Evolutionary conservation across 2,797 vertebrate species (phyloP), one percentile per base, ranked within the genome.

Genomic region (Anomalospiza imberbis): DNA sequence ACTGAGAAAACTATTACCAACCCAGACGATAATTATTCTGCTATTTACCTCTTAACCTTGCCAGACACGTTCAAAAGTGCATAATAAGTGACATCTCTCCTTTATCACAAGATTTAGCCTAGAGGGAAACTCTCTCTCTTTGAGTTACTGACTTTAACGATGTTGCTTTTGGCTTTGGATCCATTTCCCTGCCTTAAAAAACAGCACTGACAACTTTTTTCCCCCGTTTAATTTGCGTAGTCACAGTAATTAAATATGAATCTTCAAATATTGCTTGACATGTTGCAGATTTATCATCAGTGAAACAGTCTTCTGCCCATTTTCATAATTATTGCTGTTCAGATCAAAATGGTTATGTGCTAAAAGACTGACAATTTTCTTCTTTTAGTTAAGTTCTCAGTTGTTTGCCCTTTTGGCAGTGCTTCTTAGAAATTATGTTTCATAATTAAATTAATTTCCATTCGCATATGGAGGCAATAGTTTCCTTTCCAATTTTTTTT

Each of bases 261-360:
- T 94, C 95, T 95, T 90, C 92, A 95, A 94, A 91, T 92, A 96
- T 73, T 93, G 20, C 83, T 85, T 95, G 94, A 84, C 85, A 91
- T 79, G 85, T 53, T 94, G 83, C 58, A 84, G 83, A 93, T 95
- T 94, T 94, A 94, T 89, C 87, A 93, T 93, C 93, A 76, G 55
- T 68, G 68, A 89, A 93, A 72, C 78, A 81, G 44, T 62, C 94
- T 85, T 66, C 85, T 96, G 89, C 83, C 61, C 61, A 91, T 97
- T 96, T 96, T 91, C 85, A 72, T 95, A 91, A 95, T 93, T 80
- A 87, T 84, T 91, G 74, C 84, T 60, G 68, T 72, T 96, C 85
- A 83, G 82, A 94, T 77, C 58, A 87, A 93, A 87, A 88, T 89
- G 57, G 81, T 62, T 83, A n/a, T 34, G 80, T 3, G 28, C 67